Conservation (phyloP, 2,113 vertebrate species). For the Tichodroma muraria region DNA sequence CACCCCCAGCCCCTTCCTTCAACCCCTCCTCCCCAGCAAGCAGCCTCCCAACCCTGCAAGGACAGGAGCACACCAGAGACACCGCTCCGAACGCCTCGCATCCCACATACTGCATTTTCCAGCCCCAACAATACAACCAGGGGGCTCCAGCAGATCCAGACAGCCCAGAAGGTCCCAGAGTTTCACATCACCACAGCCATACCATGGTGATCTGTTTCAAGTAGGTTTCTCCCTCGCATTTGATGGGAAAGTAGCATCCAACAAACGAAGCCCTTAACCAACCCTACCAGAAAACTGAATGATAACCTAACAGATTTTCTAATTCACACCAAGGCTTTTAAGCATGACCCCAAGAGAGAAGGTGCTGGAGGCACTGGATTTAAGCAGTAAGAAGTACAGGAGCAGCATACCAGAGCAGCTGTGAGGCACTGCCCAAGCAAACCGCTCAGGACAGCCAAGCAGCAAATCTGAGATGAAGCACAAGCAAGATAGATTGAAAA, state of each 20-base stretch:
- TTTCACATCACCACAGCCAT: not conserved
- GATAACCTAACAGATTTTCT: not conserved
- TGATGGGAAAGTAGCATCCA: not conserved
- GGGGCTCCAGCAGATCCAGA: not conserved
- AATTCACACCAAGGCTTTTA: not conserved
- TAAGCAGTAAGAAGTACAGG: not conserved
- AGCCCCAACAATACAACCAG: not conserved
- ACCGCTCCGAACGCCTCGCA: rapidly evolving
- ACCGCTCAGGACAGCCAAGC: not conserved
- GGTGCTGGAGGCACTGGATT: not conserved
- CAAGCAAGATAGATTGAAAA: not conserved
- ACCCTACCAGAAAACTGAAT: not conserved
- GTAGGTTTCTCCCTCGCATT: not conserved
- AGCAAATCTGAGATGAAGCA: not conserved
- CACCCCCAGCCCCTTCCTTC: slow-evolving; percentile 38
- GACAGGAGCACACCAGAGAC: not conserved
- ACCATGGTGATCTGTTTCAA: not conserved
- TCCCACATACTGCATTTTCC: rapidly evolving
- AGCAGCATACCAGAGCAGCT: not conserved
- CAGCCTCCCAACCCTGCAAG: not conserved
- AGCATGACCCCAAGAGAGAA: not conserved
- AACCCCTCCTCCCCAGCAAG: not conserved
- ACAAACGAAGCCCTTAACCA: not conserved
- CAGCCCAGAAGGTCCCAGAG: not conserved
- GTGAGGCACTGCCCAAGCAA: slow-evolving; percentile 16